Evolutionary conservation across 2,888 invertebrate genomes (phyloP).

Genomic region (Tenthredo scrophulariae): DNA sequence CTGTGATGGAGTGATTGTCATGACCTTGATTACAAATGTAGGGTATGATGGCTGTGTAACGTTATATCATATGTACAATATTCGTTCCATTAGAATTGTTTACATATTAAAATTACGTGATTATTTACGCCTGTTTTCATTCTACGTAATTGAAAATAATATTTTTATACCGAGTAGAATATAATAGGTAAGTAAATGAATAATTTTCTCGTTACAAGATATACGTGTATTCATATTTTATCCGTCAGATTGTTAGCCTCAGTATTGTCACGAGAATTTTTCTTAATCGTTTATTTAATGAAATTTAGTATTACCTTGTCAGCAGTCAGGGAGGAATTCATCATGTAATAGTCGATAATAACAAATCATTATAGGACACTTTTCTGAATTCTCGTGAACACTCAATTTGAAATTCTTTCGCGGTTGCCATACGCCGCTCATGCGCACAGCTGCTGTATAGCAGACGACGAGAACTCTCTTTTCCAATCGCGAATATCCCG

Average conservation of each 20-base stretch:
- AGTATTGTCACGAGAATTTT: too few relatives aligned
- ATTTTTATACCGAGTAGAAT: neutral
- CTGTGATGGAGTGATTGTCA: neutral
- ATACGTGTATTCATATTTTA: neutral
- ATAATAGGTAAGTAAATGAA: neutral
- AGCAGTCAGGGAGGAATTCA: neutral
- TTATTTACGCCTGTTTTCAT: neutral
- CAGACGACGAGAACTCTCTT: conserved; percentile 19
- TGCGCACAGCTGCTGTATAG: neutral
- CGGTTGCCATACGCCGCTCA: neutral
- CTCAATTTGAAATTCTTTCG: conserved; percentile 46
- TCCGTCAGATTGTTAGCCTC: too few relatives aligned
- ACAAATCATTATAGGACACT: neutral
- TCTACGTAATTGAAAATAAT: neutral
- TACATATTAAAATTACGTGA: neutral
- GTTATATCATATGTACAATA: neutral
- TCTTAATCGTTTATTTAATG: neutral
- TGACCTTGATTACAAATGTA: neutral
- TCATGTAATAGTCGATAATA: neutral
- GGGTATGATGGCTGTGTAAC: neutral
- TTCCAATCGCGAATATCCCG: neutral
- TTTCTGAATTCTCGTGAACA: neutral
- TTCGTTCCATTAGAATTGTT: neutral
- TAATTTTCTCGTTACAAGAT: neutral
- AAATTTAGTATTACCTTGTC: neutral